phyloP scores from a whole-genome alignment of 2,797 vertebrate genomes.

The Spea hammondii region DNA sequence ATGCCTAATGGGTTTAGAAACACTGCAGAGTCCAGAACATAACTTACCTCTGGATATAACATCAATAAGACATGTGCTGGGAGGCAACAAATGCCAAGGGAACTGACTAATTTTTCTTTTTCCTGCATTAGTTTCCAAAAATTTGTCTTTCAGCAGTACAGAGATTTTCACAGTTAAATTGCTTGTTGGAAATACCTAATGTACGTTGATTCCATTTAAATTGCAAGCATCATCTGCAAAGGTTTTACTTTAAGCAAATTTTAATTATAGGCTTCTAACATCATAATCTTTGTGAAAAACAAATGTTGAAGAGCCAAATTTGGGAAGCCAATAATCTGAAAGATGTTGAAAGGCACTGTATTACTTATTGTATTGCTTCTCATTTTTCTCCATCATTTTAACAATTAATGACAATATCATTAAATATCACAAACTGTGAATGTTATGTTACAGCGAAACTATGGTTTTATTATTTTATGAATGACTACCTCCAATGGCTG shows the following conservation, averaged over 20 bases:
- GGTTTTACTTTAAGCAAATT: slow-evolving; percentile 33
- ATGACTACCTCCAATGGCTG: no score
- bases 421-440: no score
- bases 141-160: slow-evolving; percentile 4
- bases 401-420: background rate
- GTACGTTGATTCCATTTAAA: slow-evolving; percentile 6
- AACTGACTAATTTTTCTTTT: slow-evolving; percentile 26
- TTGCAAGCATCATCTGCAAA: slow-evolving; percentile 25
- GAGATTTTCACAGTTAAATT: background rate
- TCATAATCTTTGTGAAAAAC: slow-evolving; percentile 1
- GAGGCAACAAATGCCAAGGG: slow-evolving; percentile 21
- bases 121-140: slow-evolving; percentile 22
- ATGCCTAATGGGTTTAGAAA: slow-evolving; percentile 47
- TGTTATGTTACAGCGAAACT: no score
- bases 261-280: slow-evolving; percentile 25
- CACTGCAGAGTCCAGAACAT: slow-evolving; percentile 37
- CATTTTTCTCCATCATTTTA: slow-evolving; percentile 21
- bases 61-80: slow-evolving; percentile 45
- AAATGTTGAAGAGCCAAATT: slow-evolving; percentile 19
- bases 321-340: slow-evolving; percentile 5
- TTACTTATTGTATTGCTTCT: slow-evolving; percentile 18
- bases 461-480: no score
- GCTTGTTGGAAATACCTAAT: slow-evolving; percentile 18
- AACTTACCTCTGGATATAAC: slow-evolving; percentile 42
- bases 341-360: slow-evolving; percentile 20